A percentile compares a stretch with the other conserved stretches of the same genome.
phyloP scores from a whole-genome alignment of 2,888 invertebrate species.

The Camponotus fellah region DNA sequence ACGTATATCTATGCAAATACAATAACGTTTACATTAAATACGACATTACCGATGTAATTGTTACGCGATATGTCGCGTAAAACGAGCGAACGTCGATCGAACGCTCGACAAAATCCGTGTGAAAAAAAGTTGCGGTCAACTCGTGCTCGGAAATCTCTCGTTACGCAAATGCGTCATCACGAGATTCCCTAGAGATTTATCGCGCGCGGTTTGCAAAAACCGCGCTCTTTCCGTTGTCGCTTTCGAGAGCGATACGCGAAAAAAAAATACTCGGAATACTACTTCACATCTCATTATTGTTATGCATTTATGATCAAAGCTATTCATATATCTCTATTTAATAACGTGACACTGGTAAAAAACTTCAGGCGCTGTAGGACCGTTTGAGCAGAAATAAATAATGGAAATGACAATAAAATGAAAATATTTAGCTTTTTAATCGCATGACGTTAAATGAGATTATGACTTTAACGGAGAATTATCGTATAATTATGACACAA shows the following conservation, averaged over 20 bases:
- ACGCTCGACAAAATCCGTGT: slow-evolving; percentile 9
- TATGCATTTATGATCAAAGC: slow-evolving; percentile 34
- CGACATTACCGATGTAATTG: slow-evolving; percentile 27
- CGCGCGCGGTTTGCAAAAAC: neutral
- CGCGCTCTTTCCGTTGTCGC: slow-evolving; percentile 23
- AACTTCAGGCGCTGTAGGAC: neutral
- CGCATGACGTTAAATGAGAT: neutral
- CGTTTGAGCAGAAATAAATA: slow-evolving; percentile 7
- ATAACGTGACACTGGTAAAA: slow-evolving; percentile 3
- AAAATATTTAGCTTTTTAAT: slow-evolving; percentile 24
- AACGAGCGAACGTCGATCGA: slow-evolving; percentile 23
- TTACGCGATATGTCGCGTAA: slow-evolving; percentile 4
- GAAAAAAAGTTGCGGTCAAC: neutral
- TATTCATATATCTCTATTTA: slow-evolving; percentile 22
- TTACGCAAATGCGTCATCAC: slow-evolving; percentile 44
- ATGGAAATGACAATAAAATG: slow-evolving; percentile 21
- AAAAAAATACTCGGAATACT: slow-evolving; percentile 9
- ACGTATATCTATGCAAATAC: neutral
- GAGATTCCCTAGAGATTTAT: slow-evolving; percentile 39
- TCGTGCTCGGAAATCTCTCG: slow-evolving; percentile 41
- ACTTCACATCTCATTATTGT: slow-evolving; percentile 45
- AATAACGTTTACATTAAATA: slow-evolving; percentile 38
- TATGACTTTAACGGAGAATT: neutral
- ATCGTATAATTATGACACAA: neutral
- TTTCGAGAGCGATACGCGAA: neutral